Base-by-base conservation (phyloP, 1,140 invertebrate species). In the Gonatopus flavifemur region DNA sequence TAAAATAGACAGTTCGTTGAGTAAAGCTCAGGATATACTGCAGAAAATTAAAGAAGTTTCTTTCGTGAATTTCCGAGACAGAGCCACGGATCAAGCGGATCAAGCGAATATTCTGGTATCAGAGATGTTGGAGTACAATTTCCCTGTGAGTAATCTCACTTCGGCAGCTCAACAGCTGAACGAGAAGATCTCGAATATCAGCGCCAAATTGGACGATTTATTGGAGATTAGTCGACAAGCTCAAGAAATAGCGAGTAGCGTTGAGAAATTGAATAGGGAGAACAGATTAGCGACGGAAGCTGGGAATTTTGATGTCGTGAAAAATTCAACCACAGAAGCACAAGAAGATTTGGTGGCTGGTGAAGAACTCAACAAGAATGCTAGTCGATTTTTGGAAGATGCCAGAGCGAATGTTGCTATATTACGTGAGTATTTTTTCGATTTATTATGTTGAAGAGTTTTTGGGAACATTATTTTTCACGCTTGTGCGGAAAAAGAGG, bases 1-100 rank as follows among this genome's bases (percentile, higher is more conserved):
- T 0, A 88, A 89, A 67, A 82, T 91, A 0, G 91, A 94, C 37
- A 84, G 82, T 13, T 88, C 90, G 0, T 60, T 94, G 3, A 74
- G 81, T 9, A 84, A 93, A 65, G 92, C 90, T 0, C 78, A 88
- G 49, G 70, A 82, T 1, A 86, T 90, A 3, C 76, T 93, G 12
- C 77, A 80, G 1, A 81, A 83, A 30, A 88, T 95, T 21, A 80
- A 84, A 46, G 74, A 71, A 40, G 82, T 82, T 6, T 77, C 83
- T 42, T 85, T 87, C 49, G 71, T 69, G 1, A 63, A 57, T 12
- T 69, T 74, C 9, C 69, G 76, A 6, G 69, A 74, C 12, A 76
- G 79, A 30, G 85, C 87, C 0, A 72, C 81, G 1, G 76, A 82
- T 13, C 81, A 85, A 24, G 70, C 84, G 28, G 67, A 83, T 4